These are phyloP conservation scores for Drosophila gunungcola DNA, from an alignment of 1,140 invertebrate genomes.

Conservation along the genomic window DNA sequence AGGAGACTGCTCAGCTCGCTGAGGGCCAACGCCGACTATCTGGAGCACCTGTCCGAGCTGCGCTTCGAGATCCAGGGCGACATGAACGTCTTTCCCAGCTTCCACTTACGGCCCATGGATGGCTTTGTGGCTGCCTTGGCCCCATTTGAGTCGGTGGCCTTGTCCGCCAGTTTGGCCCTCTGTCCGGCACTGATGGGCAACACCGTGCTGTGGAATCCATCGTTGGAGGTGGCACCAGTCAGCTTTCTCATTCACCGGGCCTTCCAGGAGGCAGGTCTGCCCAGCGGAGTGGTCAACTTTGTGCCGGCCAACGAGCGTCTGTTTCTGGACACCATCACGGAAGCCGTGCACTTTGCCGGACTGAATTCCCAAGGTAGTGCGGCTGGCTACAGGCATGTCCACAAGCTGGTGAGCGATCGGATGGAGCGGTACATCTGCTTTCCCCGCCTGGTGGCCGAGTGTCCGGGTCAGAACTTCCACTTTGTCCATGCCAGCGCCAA, in stretches of 20 bases:
- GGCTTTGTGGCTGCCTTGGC: slow-evolving; percentile 98
- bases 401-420: slow-evolving; percentile 95
- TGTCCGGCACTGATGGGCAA: slow-evolving; percentile 99
- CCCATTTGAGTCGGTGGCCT: slow-evolving; percentile 99
- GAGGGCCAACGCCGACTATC: slow-evolving; percentile 95
- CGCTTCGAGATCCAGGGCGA: slow-evolving; percentile 46
- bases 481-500: slow-evolving; percentile 97
- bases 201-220: slow-evolving; percentile 98
- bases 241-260: slow-evolving; percentile 97
- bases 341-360: slow-evolving; percentile 93
- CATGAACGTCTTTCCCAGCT: slow-evolving; percentile 86
- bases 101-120: slow-evolving; percentile 93
- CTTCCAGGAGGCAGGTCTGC: slow-evolving; percentile 95
- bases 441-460: slow-evolving; percentile 96
- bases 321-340: slow-evolving; percentile 95
- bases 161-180: slow-evolving; percentile 97
- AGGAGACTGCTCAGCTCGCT: slow-evolving; percentile 98
- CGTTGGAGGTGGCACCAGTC: slow-evolving; percentile 96
- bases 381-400: slow-evolving; percentile 93
- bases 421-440: slow-evolving; percentile 94
- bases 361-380: slow-evolving; percentile 95
- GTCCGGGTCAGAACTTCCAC: slow-evolving; percentile 99
- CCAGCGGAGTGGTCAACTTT: slow-evolving; percentile 98
- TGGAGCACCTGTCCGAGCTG: slow-evolving; percentile 90
- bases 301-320: slow-evolving; percentile 96